Conservation (phyloP, 2,888 invertebrate species). For the Meandrusa payeni region DNA sequence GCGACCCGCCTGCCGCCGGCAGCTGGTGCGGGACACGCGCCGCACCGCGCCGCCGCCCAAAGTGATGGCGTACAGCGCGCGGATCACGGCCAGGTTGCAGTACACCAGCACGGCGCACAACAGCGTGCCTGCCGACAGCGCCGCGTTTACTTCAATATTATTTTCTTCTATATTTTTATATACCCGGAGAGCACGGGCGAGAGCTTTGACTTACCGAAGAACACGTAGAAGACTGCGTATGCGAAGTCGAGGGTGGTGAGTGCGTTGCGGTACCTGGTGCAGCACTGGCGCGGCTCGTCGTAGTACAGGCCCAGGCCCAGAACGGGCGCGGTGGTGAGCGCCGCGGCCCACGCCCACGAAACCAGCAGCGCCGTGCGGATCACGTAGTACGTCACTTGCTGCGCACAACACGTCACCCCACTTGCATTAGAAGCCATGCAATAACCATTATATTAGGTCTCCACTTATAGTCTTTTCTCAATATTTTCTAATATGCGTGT, state of each 20-base stretch:
- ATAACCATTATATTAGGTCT: too few relatives aligned
- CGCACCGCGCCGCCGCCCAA: slow-evolving; percentile 47
- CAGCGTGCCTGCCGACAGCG: slow-evolving; percentile 86
- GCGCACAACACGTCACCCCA: too few relatives aligned
- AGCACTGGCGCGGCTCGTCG: slow-evolving; percentile 71
- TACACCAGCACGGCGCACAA: slow-evolving; percentile 88
- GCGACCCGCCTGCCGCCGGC: slow-evolving; percentile 45
- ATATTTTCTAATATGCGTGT: too few relatives aligned
- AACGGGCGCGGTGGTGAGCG: slow-evolving; percentile 88
- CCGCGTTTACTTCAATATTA: too few relatives aligned
- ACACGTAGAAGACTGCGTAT: slow-evolving; percentile 89
- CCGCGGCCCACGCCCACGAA: slow-evolving; percentile 85
- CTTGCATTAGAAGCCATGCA: too few relatives aligned
- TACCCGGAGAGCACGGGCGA: too few relatives aligned
- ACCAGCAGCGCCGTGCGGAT: slow-evolving; percentile 85
- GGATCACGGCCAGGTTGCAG: slow-evolving; percentile 91
- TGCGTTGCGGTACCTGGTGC: slow-evolving; percentile 88
- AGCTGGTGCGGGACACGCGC: slow-evolving; percentile 62
- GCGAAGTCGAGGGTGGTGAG: slow-evolving; percentile 82
- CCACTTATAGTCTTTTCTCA: too few relatives aligned
- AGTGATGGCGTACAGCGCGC: slow-evolving; percentile 84
- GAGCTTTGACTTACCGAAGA: slow-evolving; percentile 88
- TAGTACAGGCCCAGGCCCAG: slow-evolving; percentile 88
- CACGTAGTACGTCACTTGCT: slow-evolving; percentile 91
- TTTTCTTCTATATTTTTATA: too few relatives aligned